These are phyloP conservation scores for Sussaba pulchella DNA, from an alignment of 2,888 invertebrate species.

Conservation along the genomic window DNA sequence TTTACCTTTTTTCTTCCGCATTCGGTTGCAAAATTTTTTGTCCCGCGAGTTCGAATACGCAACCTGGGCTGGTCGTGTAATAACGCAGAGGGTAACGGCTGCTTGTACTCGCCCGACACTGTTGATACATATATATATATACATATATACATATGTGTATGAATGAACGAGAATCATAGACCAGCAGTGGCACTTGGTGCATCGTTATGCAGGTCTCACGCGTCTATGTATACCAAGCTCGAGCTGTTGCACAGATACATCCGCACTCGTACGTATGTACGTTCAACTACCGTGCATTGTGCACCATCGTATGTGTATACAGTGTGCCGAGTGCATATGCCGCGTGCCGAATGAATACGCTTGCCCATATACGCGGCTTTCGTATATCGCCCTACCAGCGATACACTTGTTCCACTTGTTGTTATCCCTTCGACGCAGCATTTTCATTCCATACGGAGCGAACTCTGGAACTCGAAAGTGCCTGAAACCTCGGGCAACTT, in stretches of 20 bases:
- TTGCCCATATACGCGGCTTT: not conserved
- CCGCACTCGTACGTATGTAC: slow-evolving; percentile 9
- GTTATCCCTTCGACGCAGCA: slow-evolving; percentile 31
- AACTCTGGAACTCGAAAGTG: slow-evolving; percentile 2
- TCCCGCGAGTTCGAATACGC: not conserved
- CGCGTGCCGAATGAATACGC: slow-evolving; percentile 15
- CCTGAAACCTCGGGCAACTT: not conserved
- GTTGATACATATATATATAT: not conserved
- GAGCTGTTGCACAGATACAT: slow-evolving; percentile 26
- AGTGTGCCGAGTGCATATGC: not conserved
- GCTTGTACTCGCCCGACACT: not conserved
- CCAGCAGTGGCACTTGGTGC: slow-evolving; percentile 25
- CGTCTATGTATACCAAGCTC: not conserved
- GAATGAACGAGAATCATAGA: slow-evolving; percentile 26
- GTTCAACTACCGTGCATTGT: not conserved
- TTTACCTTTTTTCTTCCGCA: not conserved
- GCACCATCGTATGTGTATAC: not conserved
- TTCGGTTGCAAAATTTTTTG: not conserved
- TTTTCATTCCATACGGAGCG: slow-evolving; percentile 19
- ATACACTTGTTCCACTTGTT: slow-evolving; percentile 36
- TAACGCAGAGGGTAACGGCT: slow-evolving; percentile 13
- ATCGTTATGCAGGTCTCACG: slow-evolving; percentile 15
- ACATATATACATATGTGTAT: not conserved
- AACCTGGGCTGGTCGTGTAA: not conserved
- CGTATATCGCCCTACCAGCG: not conserved